A percentile compares a stretch with the other conserved stretches of the same genome.
Conservation (phyloP, 64 coral and sea anemone genomes). For the Trachythela sp. region DNA sequence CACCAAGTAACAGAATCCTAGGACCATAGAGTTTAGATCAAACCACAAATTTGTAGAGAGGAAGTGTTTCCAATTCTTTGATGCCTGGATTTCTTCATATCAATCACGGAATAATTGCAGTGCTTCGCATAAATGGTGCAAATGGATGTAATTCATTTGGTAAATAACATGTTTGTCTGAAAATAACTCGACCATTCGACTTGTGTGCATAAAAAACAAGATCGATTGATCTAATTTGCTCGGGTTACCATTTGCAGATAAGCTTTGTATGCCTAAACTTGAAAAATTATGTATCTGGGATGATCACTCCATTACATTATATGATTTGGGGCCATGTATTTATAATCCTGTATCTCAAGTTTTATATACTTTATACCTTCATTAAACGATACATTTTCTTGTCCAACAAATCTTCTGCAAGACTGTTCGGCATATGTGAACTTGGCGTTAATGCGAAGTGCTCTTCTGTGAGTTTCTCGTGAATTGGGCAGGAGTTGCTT, state of each 20-base stretch:
- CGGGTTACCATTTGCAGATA: slow-evolving; percentile 21
- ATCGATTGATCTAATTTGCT: background rate
- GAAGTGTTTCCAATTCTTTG: background rate
- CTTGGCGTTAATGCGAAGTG: slow-evolving; percentile 36
- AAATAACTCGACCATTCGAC: slow-evolving; percentile 28
- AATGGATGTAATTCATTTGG: background rate
- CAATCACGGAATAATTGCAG: slow-evolving; percentile 12
- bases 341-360: background rate
- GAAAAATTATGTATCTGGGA: background rate
- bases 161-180: slow-evolving; percentile 15
- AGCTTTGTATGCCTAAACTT: slow-evolving; percentile 17
- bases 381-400: slow-evolving; percentile 26
- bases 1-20: too few species aligned
- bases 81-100: background rate
- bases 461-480: background rate
- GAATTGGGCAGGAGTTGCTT: slow-evolving; percentile 12
- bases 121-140: background rate
- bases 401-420: slow-evolving; percentile 40
- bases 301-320: too few species aligned
- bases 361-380: slow-evolving; percentile 29
- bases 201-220: slow-evolving; percentile 13
- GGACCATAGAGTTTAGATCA: too few species aligned
- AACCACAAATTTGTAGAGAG: too few species aligned
- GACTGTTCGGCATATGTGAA: slow-evolving; percentile 14
- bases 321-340: background rate